Evolutionary conservation across 2,797 vertebrate species (phyloP), one percentile per base, ranked within the genome.

Genomic region (Coregonus sp.): DNA sequence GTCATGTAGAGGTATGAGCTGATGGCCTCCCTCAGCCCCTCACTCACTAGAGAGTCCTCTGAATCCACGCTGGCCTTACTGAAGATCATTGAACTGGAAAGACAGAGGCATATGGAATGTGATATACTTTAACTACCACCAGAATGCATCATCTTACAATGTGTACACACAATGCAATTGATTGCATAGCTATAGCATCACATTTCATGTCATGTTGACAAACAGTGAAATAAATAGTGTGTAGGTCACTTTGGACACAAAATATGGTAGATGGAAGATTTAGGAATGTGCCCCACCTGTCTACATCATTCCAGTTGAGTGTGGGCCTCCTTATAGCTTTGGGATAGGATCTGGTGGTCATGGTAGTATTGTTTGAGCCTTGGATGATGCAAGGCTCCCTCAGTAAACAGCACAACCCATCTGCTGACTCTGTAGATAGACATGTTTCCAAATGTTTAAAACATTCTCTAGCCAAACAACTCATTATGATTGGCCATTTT

Each of bases 1-100:
- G 96, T 94, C 89, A 97, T 90, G 93, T 92, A 94, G 77, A 97
- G 90, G 85, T 97, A 97, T 75, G 96, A 96, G 89, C 80, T 93
- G 83, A 98, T 92, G 86, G 96, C 92, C 67, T 98, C 95, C 78
- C 95, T 90, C 75, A 97, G 92, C 0, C 97, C 97, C 75, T 94
- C 94, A 1, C 97, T 98, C 88, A 97, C 89, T 75, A 95, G 91
- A 37, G 90, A 93, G 1, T 92, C 87, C 7, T 91, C 92, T 0
- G 73, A 89, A 0, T 86, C 77, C 0, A 86, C 78, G 14, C 85
- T 59, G 0, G 89, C 83, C 77, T 88, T 93, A 0, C 75, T 88
- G 51, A 96, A 86, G 71, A 97, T 85, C 80, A 92, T 76, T 0
- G 95, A 95, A 78, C 96, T 99, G 82, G 29, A 78, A 78, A 79